Conservation (phyloP, 2,797 vertebrate species). For the Dicrostonyx torquatus region DNA sequence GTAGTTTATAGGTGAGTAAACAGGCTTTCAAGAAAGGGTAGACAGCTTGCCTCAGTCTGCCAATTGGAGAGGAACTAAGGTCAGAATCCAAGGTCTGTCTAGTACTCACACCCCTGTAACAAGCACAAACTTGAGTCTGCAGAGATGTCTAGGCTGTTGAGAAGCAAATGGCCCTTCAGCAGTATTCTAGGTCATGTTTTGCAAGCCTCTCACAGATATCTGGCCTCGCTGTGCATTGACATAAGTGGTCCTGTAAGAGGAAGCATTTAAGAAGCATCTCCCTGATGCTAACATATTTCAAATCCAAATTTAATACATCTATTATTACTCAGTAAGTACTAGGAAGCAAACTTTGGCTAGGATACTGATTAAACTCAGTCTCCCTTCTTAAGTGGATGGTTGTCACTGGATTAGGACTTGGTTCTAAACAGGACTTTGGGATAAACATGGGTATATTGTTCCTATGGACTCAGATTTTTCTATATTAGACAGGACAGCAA, state of each 20-base stretch:
- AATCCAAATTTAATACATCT: not conserved
- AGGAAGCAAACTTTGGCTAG: not conserved
- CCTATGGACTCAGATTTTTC: conserved; percentile 66
- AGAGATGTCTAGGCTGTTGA: not conserved
- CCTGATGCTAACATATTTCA: not conserved
- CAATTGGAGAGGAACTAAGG: not conserved
- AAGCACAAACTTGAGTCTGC: not conserved
- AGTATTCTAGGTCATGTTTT: not conserved
- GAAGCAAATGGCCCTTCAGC: not conserved
- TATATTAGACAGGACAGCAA: conserved; percentile 81
- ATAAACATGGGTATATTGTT: not conserved
- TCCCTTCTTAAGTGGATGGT: not conserved
- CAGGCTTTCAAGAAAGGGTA: not conserved
- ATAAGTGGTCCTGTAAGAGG: not conserved
- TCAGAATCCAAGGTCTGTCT: not conserved
- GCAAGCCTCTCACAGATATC: not conserved
- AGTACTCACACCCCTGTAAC: not conserved
- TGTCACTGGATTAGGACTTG: not conserved
- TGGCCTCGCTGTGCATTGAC: not conserved
- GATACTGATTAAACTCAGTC: too few relatives aligned
- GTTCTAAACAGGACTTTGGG: not conserved
- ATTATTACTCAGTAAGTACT: not conserved
- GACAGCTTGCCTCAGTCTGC: not conserved
- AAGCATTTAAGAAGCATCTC: not conserved
- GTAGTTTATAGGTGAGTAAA: conserved; percentile 1